A percentile compares a stretch with the other conserved stretches of the same genome.
Conservation (phyloP, 2,888 invertebrate genomes). For the Acronicta alni region DNA sequence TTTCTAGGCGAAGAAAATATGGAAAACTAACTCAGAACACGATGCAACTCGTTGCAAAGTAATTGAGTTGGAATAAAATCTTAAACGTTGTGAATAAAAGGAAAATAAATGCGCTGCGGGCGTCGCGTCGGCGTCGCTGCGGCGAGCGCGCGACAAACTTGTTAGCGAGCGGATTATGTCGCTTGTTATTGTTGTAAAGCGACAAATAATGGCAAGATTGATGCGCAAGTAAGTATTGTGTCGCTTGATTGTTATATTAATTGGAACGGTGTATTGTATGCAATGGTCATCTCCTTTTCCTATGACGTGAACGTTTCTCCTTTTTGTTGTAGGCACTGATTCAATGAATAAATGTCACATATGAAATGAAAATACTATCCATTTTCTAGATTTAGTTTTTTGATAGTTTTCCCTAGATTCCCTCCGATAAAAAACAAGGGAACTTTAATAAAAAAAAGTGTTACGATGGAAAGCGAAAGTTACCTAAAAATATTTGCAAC, state of each 20-base stretch:
- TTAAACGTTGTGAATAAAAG: slow-evolving; percentile 46
- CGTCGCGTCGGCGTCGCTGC: no score
- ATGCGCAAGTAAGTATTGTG: background rate
- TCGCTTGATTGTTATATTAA: background rate
- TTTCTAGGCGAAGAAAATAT: slow-evolving; percentile 33
- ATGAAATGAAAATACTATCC: no score
- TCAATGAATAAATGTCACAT: no score
- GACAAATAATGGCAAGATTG: slow-evolving; percentile 14
- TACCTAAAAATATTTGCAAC: background rate
- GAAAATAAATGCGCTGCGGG: slow-evolving; percentile 33
- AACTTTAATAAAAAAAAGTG: no score
- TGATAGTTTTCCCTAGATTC: no score
- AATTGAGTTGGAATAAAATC: slow-evolving; percentile 52
- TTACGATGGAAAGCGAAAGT: background rate
- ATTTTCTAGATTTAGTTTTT: no score
- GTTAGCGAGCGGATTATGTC: slow-evolving; percentile 27
- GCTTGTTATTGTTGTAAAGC: slow-evolving; percentile 28
- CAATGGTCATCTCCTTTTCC: background rate
- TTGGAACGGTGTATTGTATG: background rate
- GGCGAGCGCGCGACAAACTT: slow-evolving; percentile 22
- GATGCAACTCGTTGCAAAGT: slow-evolving; percentile 33
- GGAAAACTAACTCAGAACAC: slow-evolving; percentile 35
- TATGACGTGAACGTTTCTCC: no score
- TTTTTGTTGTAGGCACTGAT: background rate
- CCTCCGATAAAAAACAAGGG: no score